Evolutionary conservation across 2,113 vertebrate genomes (phyloP), one percentile per base, ranked within the genome.

Genomic region (Bubalus kerabau): DNA sequence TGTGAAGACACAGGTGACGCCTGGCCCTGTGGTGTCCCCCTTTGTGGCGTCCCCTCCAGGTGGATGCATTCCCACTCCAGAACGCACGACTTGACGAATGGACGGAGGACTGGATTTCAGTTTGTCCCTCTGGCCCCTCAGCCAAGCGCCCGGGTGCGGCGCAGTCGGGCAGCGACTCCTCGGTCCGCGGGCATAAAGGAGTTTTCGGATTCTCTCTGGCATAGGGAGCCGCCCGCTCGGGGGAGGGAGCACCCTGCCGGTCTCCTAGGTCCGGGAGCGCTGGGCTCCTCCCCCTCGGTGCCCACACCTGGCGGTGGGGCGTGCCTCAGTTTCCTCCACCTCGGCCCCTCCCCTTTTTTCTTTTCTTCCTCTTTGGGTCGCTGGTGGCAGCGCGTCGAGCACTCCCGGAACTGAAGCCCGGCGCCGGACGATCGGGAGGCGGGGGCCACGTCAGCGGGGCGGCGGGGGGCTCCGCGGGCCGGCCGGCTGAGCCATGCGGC

Each of bases 241-340:
- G 40, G 50, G 48, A 54, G 28, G 59, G 54, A 30, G 32, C 26
- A 43, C 48, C 59, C 23, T 0, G 5, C 19, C 0, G 1, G 28
- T 28, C 46, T 64, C 84, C 78, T 0, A 26, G 43, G 36, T 23
- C 54, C 16, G 0, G 21, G 40, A 81, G 62, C n/a, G 5, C 89
- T 0, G 57, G 36, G 43, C 96, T 83, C 95, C 89, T 54, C 98
- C 95, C 82, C 59, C 52, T 19, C 1, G 1, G 85, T 3, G 1
- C 78, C 3, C 80, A 50, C 95, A 97, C 97, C 97, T 93, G 96
- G 95, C 21, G 24, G 40, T 9, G 40, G 96, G 97, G 98, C 94
- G 94, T 97, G 93, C 96, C 98, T 98, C 98, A 98, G 98, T 98
- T 98, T 98, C 97, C 97, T 52, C 26, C 60, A 13, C 56, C 57